Evolutionary conservation across 2,113 vertebrate genomes (phyloP).

Genomic region (Ancistrus triradiatus): DNA sequence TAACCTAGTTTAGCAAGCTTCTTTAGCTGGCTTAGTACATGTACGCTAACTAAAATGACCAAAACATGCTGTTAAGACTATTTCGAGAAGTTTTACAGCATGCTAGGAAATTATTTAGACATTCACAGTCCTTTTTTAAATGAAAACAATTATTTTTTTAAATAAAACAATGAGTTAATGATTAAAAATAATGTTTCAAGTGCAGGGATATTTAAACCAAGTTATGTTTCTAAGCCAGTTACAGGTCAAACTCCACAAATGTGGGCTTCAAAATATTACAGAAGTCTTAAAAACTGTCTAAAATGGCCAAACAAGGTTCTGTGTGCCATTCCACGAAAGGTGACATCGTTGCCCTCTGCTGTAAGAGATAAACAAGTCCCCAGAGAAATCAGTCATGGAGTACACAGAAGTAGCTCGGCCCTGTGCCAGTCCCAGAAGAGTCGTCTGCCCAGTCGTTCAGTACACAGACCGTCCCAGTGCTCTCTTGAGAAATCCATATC

Average conservation of each 20-base stretch:
- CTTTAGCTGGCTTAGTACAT: too few species aligned
- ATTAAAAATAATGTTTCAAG: too few species aligned
- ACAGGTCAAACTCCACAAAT: too few species aligned
- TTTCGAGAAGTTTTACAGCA: too few species aligned
- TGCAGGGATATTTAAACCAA: too few species aligned
- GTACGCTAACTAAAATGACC: too few species aligned
- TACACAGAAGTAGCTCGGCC: slow-evolving; percentile 33
- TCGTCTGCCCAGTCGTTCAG: slow-evolving; percentile 37
- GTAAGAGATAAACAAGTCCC: slow-evolving; percentile 30
- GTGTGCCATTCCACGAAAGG: slow-evolving; percentile 10
- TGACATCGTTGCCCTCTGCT: slow-evolving; percentile 28
- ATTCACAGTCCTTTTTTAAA: too few species aligned
- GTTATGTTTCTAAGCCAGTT: neutral
- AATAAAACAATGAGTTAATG: too few species aligned
- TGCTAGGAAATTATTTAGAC: too few species aligned
- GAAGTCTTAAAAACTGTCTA: neutral
- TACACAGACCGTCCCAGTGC: slow-evolving; percentile 21
- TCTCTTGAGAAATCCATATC: slow-evolving; percentile 41
- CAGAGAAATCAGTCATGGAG: slow-evolving; percentile 28
- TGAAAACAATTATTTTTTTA: neutral
- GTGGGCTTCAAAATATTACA: too few species aligned
- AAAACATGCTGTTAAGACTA: too few species aligned
- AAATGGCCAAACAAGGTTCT: slow-evolving; percentile 18
- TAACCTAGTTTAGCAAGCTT: too few species aligned
- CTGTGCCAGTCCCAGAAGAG: slow-evolving; percentile 36